Evolutionary conservation across 30 jellyfish, hydroid and myxozoan species (phyloP), one percentile per base, ranked within the genome.

Genomic region (Pelagia noctiluca): DNA sequence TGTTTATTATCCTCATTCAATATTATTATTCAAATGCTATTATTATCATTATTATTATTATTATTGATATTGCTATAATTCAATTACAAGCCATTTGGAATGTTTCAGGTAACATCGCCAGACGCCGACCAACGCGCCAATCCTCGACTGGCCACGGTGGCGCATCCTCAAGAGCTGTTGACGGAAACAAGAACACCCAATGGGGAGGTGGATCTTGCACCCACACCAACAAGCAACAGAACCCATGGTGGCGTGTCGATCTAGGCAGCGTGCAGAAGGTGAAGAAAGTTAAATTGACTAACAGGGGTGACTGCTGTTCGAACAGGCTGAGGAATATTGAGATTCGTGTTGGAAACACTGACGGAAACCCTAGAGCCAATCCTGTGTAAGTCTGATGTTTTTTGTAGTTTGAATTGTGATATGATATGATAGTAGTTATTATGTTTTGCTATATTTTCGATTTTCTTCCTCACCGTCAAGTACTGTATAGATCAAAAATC

Each of bases 201-300:
- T 83, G 93, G 93, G 76, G 93, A 23, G 93, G 83, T 3, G 71
- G 83, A 29, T 63, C 86, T 3, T 83, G 93, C 37, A 83, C 93
- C 22, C 93, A 83, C 26, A 83, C 93, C 16, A 68, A 83, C 64
- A 36, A 63, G 2, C 71, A 83, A n/a, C 62, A 60, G 11, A 83
- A 36, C 18, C 93, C 93, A 52, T 83, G 93, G 93, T 83, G 93
- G 93, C 57, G 83, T 26, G 93, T 84, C n/a, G 88, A 84, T 64
- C 23, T 84, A 25, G 60, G 49, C 1, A 47, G 71, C 2, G 8
- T 34, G 1, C 82, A 74, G 25, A 72, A 50, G 28, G 95, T 84
- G 5, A 32, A 52, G 37, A 63, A 63, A 28, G 88, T 54, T 13
- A 48, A 36, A 69, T 29, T 80, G 28, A 65, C 91, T 19, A 80